Percentiles rank a stretch among this genome's conserved stretches.
Evolutionary conservation across 2,113 vertebrate genomes (phyloP).

Genomic region (Melanerpes formicivorus): DNA sequence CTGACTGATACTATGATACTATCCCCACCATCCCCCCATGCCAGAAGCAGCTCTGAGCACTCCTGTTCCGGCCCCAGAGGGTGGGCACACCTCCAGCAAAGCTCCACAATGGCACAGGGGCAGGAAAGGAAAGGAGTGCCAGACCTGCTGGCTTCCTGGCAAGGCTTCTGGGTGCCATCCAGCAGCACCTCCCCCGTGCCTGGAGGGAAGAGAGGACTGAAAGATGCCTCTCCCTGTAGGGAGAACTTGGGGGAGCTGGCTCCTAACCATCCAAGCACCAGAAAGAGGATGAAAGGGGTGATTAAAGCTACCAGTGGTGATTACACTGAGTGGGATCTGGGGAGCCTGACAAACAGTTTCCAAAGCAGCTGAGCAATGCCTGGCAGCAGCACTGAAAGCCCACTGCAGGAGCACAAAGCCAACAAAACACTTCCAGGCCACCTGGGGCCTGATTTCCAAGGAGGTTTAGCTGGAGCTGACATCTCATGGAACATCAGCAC

Average conservation of each 20-base stretch:
- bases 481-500: neutral
- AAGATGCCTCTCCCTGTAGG: neutral
- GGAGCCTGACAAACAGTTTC: neutral
- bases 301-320: neutral
- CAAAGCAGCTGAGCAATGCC: neutral
- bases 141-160: neutral
- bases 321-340: neutral
- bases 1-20: no score
- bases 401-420: slow-evolving; percentile 39
- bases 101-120: neutral
- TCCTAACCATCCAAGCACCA: neutral
- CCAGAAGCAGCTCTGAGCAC: neutral
- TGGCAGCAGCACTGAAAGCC: neutral
- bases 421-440: neutral
- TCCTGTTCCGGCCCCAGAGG: neutral
- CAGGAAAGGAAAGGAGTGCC: neutral
- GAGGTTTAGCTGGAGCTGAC: neutral
- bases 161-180: neutral
- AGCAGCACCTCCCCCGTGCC: neutral
- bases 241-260: neutral
- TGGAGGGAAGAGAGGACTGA: neutral
- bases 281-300: fast-evolving
- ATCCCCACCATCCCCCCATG: neutral
- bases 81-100: neutral
- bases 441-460: neutral